phyloP scores from a whole-genome alignment of 2,797 vertebrate species.

The Macropodus opercularis region DNA sequence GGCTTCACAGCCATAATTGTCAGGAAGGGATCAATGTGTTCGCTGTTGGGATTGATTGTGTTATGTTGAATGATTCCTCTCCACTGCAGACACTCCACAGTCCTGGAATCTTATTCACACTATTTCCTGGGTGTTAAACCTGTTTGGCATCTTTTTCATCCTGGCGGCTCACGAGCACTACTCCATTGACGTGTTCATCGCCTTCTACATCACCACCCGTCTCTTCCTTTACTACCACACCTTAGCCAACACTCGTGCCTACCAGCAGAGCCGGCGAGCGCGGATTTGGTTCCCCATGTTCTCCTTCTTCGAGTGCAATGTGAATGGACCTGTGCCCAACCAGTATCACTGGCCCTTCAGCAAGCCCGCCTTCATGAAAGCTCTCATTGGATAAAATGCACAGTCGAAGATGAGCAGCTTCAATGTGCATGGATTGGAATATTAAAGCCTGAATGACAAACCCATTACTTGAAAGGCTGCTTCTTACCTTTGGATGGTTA shows the following conservation, averaged over 20 bases:
- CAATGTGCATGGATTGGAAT: constrained; percentile 5
- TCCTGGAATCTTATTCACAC: constrained; percentile 98
- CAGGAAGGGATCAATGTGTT: too few species aligned
- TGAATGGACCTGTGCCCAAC: constrained; percentile 95
- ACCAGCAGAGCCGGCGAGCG: constrained; percentile 92
- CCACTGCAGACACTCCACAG: constrained; percentile 89
- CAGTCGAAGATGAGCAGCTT: constrained; percentile 1
- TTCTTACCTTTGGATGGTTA: constrained; percentile 7
- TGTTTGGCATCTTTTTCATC: constrained; percentile 99
- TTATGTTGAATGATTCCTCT: not conserved
- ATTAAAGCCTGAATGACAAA: constrained; percentile 11
- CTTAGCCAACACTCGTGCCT: constrained; percentile 93
- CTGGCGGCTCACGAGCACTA: constrained; percentile 98
- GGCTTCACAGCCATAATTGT: not conserved
- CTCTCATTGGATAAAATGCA: constrained; percentile 84
- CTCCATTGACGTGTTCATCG: constrained; percentile 97
- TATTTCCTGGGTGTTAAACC: constrained; percentile 96
- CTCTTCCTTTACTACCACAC: constrained; percentile 98
- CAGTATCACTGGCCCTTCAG: constrained; percentile 96
- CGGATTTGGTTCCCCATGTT: constrained; percentile 99
- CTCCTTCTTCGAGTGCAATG: constrained; percentile 98
- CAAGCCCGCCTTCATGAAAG: constrained; percentile 89
- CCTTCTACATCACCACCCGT: constrained; percentile 98
- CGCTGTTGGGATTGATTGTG: too few species aligned
- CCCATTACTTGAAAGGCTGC: constrained; percentile 23